Conservation (phyloP, 2,113 vertebrate genomes). For the Sander vitreus region DNA sequence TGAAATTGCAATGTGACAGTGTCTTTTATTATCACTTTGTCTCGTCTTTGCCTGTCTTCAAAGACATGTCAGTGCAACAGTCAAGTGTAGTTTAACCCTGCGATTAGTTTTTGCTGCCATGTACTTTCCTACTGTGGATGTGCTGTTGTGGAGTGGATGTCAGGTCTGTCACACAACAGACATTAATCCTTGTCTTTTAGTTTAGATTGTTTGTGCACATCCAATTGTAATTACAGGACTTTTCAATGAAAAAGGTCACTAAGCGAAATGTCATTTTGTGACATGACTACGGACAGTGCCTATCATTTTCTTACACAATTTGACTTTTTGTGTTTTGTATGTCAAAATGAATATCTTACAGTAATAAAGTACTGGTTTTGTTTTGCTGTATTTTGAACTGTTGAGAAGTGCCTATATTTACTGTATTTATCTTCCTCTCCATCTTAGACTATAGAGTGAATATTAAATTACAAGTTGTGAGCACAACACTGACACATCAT, state of each 20-base stretch:
- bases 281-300: background rate
- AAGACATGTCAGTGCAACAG: slow-evolving; percentile 50
- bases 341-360: background rate
- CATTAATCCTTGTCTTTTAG: slow-evolving; percentile 44
- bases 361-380: background rate
- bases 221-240: slow-evolving; percentile 55
- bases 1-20: slow-evolving; percentile 58
- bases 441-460: background rate
- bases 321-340: slow-evolving; percentile 4
- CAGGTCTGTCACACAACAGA: slow-evolving; percentile 52
- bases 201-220: slow-evolving; percentile 55
- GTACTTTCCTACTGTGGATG: slow-evolving; percentile 35
- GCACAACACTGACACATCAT: slow-evolving; percentile 4
- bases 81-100: slow-evolving; percentile 65
- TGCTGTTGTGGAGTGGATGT: slow-evolving; percentile 42
- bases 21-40: slow-evolving; percentile 63
- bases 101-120: slow-evolving; percentile 67
- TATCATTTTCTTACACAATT: background rate
- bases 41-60: slow-evolving; percentile 61
- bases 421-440: background rate
- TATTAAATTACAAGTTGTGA: background rate
- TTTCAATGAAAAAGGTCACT: slow-evolving; percentile 44
- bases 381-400: background rate
- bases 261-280: slow-evolving; percentile 56
- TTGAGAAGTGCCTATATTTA: background rate